Evolutionary conservation across 2,888 invertebrate genomes (phyloP).

Genomic region (Tipula helvola): DNA sequence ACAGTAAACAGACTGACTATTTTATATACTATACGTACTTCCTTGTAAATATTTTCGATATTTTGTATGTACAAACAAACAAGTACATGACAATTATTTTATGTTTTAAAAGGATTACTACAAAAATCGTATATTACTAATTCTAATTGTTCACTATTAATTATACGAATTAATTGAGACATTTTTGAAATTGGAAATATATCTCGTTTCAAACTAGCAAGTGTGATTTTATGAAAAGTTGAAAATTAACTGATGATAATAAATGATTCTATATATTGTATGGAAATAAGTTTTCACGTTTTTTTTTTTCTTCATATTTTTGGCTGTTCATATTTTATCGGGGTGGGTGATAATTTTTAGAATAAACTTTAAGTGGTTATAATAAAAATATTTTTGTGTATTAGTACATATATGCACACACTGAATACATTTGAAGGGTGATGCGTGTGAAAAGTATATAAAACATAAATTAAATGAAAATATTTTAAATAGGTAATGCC

Average conservation of each 20-base stretch:
- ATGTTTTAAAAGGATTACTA: too few species aligned
- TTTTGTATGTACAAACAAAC: too few species aligned
- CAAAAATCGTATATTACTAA: background rate
- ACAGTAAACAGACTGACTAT: background rate
- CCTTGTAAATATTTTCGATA: background rate
- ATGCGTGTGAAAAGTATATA: background rate
- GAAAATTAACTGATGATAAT: background rate
- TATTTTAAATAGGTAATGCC: background rate
- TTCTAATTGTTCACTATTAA: background rate
- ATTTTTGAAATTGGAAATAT: background rate
- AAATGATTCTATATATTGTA: background rate
- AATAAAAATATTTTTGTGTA: background rate
- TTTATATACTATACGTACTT: background rate
- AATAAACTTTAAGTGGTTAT: background rate
- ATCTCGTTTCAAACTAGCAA: background rate
- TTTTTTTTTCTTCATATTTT: background rate
- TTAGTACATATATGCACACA: background rate
- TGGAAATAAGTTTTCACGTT: background rate
- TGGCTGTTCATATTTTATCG: background rate
- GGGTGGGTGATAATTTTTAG: background rate
- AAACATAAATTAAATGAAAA: background rate
- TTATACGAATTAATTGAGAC: background rate
- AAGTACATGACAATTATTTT: too few species aligned
- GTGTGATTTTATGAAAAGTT: background rate
- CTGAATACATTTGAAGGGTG: background rate